Conservation (phyloP, 2,888 invertebrate genomes). For the Beris chalybata region DNA sequence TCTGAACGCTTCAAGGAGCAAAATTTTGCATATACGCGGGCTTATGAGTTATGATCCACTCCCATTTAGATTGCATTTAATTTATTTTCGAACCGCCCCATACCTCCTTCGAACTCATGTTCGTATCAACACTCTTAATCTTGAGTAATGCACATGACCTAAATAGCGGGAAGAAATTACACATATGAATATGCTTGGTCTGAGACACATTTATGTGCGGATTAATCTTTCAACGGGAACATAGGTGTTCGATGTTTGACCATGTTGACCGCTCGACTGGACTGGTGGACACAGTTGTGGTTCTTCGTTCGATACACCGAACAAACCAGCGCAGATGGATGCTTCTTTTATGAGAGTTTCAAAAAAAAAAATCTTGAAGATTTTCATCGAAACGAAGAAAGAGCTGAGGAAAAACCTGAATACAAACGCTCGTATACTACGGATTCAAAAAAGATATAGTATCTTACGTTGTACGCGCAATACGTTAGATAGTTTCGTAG, state of each 20-base stretch:
- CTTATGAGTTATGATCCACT: conserved; percentile 28
- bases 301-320: too few species aligned
- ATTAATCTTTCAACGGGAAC: conserved; percentile 30
- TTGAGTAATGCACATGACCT: conserved; percentile 34
- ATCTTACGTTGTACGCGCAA: background rate
- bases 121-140: conserved; percentile 30
- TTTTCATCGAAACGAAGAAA: background rate
- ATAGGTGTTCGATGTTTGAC: conserved; percentile 16
- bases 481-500: background rate
- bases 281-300: too few species aligned
- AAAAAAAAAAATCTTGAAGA: background rate
- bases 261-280: too few species aligned
- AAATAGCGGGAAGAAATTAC: conserved; percentile 19
- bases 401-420: background rate
- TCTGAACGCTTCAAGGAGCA: background rate
- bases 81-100: conserved; percentile 2
- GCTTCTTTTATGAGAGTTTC: background rate
- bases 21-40: conserved; percentile 6
- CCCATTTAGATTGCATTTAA: conserved; percentile 26
- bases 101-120: background rate
- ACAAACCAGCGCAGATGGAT: too few species aligned
- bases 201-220: conserved; percentile 28
- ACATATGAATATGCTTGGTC: conserved; percentile 19
- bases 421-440: background rate
- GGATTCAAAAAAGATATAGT: background rate